Evolutionary conservation across 2,113 vertebrate genomes (phyloP).

Genomic region (Halcyon malimbica): DNA sequence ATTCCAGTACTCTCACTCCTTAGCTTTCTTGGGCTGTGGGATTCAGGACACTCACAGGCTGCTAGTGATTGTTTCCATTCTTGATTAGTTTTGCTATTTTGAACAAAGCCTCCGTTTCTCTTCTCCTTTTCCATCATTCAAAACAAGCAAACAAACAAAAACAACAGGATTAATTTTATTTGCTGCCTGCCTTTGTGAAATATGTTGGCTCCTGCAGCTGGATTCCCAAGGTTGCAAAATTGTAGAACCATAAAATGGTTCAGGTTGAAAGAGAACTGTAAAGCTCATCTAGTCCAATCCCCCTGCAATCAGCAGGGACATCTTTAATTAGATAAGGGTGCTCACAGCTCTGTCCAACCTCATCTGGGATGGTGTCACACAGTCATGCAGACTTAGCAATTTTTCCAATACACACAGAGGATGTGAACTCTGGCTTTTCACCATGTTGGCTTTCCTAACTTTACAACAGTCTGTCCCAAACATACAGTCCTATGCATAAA

Average conservation of each 20-base stretch:
- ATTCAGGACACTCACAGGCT: not conserved
- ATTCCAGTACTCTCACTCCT: too few species aligned
- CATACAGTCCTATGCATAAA: not conserved
- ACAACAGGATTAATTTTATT: not conserved
- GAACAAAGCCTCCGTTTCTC: not conserved
- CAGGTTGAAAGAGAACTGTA: not conserved
- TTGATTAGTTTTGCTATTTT: not conserved
- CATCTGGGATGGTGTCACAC: not conserved
- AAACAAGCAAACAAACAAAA: not conserved
- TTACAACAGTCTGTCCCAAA: not conserved
- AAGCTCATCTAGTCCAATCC: accelerated
- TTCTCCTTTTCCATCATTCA: not conserved
- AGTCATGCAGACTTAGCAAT: not conserved
- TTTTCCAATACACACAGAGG: not conserved
- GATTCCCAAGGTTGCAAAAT: not conserved
- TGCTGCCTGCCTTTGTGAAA: not conserved
- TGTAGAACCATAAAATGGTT: not conserved
- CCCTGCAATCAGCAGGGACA: accelerated
- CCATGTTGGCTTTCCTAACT: not conserved
- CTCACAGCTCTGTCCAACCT: accelerated
- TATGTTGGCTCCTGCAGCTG: not conserved
- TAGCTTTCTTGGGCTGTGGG: not conserved
- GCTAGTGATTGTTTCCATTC: not conserved
- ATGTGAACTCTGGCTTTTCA: not conserved
- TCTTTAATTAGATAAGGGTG: not conserved